Percentiles rank a stretch among this genome's conserved stretches.
These are phyloP conservation scores for Steinernema khuongi DNA, from an alignment of 1,140 invertebrate genomes.

Conservation along the genomic window DNA sequence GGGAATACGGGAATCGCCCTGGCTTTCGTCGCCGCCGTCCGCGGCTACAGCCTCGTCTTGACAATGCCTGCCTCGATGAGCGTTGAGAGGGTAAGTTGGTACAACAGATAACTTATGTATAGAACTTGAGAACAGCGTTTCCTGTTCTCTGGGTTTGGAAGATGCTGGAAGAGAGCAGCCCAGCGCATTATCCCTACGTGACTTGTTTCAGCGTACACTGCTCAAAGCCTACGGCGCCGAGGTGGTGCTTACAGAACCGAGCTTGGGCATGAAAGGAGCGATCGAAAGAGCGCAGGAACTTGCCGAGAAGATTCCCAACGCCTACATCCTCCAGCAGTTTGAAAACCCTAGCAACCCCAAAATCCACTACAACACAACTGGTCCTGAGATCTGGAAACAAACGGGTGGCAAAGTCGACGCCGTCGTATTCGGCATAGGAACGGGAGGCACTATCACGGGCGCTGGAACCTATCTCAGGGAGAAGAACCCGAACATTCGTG, in stretches of 20 bases:
- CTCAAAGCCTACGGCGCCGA: slow-evolving; percentile 39
- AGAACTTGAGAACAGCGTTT: no score
- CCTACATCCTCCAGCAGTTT: slow-evolving; percentile 31
- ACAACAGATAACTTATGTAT: neutral
- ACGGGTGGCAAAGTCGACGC: slow-evolving; percentile 38
- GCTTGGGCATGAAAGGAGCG: slow-evolving; percentile 28
- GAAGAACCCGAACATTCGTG: slow-evolving; percentile 32
- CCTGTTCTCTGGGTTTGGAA: no score
- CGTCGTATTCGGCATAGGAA: slow-evolving; percentile 34
- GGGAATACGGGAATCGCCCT: slow-evolving; percentile 59
- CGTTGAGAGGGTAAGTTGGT: slow-evolving; percentile 44
- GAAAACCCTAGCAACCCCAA: slow-evolving; percentile 31
- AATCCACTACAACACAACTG: slow-evolving; percentile 37
- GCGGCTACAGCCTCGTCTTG: slow-evolving; percentile 57
- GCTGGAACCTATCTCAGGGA: slow-evolving; percentile 35
- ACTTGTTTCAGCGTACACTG: slow-evolving; percentile 21
- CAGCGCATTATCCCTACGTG: no score
- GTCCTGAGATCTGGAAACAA: slow-evolving; percentile 40
- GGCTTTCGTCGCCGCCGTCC: slow-evolving; percentile 53
- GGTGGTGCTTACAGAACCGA: slow-evolving; percentile 33
- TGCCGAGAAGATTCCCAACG: slow-evolving; percentile 28
- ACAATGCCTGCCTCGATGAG: slow-evolving; percentile 60
- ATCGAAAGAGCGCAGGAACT: slow-evolving; percentile 31
- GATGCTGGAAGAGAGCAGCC: no score
- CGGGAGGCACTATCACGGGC: slow-evolving; percentile 38